Evolutionary conservation across 2,888 invertebrate species (phyloP), one percentile per base, ranked within the genome.

Genomic region (Zele albiditarsus): DNA sequence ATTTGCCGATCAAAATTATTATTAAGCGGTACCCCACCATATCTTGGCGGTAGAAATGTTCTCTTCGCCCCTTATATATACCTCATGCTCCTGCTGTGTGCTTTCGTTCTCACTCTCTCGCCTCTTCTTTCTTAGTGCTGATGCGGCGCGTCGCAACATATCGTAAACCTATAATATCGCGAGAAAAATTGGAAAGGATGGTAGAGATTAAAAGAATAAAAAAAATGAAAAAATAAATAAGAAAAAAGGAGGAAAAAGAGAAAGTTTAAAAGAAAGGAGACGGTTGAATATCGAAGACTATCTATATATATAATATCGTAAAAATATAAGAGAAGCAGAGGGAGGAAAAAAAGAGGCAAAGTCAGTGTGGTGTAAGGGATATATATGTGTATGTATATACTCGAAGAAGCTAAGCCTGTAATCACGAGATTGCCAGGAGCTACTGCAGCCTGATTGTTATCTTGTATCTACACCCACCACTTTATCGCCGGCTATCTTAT

Each of bases 401-500:
- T 78, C 75, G 77, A 69, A 73, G 74, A 68, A 84, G 83, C 85
- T 86, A 87, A 87, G 86, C 87, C 88, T 87, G 87, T 88, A 88
- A 87, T 88, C 87, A 88, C 83, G 82, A 86, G 87, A 88, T 87
- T 86, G 87, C 88, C 87, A 88, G 87, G 82, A 88, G 88, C 88
- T 87, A 87, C 87, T 85, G 88, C 87, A 86, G 87, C 86, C 80
- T 85, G 87, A 88, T 88, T 87, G 88, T 87, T 88, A 88, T 88
- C 88, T 88, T 85, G 87, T 87, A 87, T 87, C 86, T 88, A 88
- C 88, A 88, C 88, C 88, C 88, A 88, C 88, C 87, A 88, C 87
- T 88, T 88, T 88, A 88, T 88, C 87, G 87, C 84, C 84, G 85
- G 86, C 86, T 87, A 87, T 88, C 87, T 88, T 88, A 88, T 88